Conservation (phyloP, 2,888 invertebrate species). For the Ormyrus pomaceus region DNA sequence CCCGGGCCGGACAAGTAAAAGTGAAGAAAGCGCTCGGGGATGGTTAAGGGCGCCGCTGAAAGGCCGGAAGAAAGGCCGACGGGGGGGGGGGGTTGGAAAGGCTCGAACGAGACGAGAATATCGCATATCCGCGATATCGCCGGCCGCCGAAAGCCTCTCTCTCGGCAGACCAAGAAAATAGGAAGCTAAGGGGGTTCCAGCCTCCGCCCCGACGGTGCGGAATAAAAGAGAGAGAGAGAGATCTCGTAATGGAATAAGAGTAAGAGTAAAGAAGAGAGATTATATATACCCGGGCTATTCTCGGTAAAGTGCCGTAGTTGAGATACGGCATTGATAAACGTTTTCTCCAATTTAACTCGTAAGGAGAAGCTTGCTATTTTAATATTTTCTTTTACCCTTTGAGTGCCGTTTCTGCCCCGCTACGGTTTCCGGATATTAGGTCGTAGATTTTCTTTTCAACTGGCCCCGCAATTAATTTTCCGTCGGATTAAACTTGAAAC, state of each 20-base stretch:
- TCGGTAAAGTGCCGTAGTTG: too few relatives aligned
- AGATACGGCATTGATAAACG: too few relatives aligned
- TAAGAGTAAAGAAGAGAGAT: conserved; percentile 40
- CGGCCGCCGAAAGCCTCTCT: neutral
- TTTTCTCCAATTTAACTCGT: too few relatives aligned
- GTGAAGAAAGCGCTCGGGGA: conserved; percentile 43
- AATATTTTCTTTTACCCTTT: too few relatives aligned
- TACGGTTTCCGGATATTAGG: too few relatives aligned
- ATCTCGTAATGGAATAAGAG: conserved; percentile 42
- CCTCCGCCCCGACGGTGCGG: neutral
- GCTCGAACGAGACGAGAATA: conserved; percentile 46
- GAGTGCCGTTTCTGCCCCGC: too few relatives aligned
- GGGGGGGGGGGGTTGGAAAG: neutral
- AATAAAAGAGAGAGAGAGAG: conserved; percentile 31
- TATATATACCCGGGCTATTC: too few relatives aligned
- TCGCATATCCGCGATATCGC: conserved; percentile 32
- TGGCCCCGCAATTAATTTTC: too few relatives aligned
- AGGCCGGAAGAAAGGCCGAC: conserved; percentile 2
- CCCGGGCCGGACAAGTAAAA: conserved; percentile 30
- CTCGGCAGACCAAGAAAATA: conserved; percentile 25
- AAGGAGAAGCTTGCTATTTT: too few relatives aligned
- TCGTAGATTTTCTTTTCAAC: too few relatives aligned
- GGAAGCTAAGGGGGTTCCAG: conserved; percentile 13
- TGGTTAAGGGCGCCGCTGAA: conserved; percentile 19
- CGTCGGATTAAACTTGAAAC: too few relatives aligned